Base-by-base conservation (phyloP, 1,140 invertebrate species). In the Bombus vancouverensis region DNA sequence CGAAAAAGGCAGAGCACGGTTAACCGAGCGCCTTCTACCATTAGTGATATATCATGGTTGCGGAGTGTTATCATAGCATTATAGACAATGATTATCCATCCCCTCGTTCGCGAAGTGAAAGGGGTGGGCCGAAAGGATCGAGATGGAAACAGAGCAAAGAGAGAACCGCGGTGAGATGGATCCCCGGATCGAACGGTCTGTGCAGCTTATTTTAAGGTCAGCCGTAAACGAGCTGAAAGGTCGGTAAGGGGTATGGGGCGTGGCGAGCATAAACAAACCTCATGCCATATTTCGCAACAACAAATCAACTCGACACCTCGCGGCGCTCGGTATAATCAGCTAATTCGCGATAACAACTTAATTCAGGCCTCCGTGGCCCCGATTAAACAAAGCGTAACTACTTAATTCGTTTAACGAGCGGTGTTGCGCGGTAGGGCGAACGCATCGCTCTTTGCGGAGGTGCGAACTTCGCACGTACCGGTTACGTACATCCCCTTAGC, bases 301-400 rank as follows among this genome's bases (percentile, higher is more conserved):
- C 93, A 94, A 94, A 94, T 94, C 92, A 94, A 91, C 74, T 87
- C 86, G 90, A 94, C 93, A 93, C 93, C 92, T 92, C 80, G 84
- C 83, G 81, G 89, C 83, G 85, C 76, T 57, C 86, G 81, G 90
- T 90, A 88, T 90, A 90, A 94, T 94, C 93, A 93, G 91, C 92
- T 93, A 94, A 94, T 93, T 92, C 89, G 83, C 90, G 90, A 90
- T 94, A 94, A 94, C 93, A 92, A 94, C 93, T 93, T 94, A 94
- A 94, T 94, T 94, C 90, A 86, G 89, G 90, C 92, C 91, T 92
- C 87, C 85, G 91, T 92, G 86, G 77, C 59, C 78, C 88, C 92
- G 92, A 93, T 94, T 93, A 94, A 94, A 94, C 93, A 93, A 94
- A 92, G 84, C 90, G 90, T 93, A 93, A 94, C 91, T 90, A 91